Conservation (phyloP, 2,113 vertebrate species). For the Xiphophorus couchianus region DNA sequence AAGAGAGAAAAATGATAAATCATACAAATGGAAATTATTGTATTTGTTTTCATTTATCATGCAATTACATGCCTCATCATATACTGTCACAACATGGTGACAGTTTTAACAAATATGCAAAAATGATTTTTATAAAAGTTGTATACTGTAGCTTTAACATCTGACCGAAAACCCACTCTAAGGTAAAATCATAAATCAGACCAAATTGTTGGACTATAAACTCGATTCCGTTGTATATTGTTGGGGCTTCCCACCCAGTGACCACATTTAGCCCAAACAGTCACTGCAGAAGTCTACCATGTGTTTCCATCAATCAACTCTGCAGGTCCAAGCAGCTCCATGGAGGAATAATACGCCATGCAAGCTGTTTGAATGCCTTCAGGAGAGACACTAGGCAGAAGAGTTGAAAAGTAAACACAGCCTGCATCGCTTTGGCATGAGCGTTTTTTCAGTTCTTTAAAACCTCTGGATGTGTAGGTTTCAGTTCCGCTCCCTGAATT, state of each 20-base stretch:
- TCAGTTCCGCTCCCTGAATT: background rate
- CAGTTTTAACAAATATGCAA: too few relatives aligned
- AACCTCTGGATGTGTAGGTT: background rate
- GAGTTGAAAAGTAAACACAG: background rate
- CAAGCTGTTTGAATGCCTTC: background rate
- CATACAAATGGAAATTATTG: too few relatives aligned
- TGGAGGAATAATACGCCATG: background rate
- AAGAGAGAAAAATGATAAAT: too few relatives aligned
- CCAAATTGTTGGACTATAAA: background rate
- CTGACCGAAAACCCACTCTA: too few relatives aligned
- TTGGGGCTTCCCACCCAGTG: conserved; percentile 4
- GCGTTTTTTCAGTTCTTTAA: background rate
- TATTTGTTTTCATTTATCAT: too few relatives aligned
- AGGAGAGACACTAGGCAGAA: background rate
- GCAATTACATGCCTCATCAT: too few relatives aligned
- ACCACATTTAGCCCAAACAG: conserved; percentile 17
- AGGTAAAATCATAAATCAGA: background rate
- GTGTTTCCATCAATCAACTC: conserved; percentile 58
- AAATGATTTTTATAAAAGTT: too few relatives aligned
- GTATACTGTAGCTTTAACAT: too few relatives aligned
- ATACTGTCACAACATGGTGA: too few relatives aligned
- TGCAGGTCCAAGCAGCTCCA: conserved; percentile 11
- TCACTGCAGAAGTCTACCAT: conserved; percentile 16
- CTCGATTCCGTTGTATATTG: conserved; percentile 10
- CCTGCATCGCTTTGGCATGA: conserved; percentile 1